phyloP scores from a whole-genome alignment of 2,113 vertebrate species.

The Platysternon megacephalum region DNA sequence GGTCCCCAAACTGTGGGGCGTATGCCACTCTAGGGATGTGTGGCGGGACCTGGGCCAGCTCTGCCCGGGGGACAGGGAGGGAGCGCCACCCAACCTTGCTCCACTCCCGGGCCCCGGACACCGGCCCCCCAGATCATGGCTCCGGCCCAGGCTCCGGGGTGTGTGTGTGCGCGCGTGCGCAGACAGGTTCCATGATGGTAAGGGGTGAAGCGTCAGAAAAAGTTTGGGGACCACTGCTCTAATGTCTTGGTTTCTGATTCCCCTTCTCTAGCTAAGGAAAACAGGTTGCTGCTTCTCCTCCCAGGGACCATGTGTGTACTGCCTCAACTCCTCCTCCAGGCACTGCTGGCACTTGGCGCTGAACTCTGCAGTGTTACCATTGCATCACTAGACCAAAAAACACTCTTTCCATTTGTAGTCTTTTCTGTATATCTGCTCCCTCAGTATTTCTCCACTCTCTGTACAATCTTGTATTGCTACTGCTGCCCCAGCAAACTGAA shows the following conservation, averaged over 20 bases:
- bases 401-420: not conserved
- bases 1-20: too few relatives aligned
- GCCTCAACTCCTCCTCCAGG: fast-evolving
- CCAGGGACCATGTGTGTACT: not conserved
- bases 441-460: not conserved
- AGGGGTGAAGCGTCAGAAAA: too few relatives aligned
- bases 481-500: not conserved
- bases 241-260: not conserved
- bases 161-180: too few relatives aligned
- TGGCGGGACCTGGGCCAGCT: too few relatives aligned
- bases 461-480: not conserved
- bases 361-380: not conserved
- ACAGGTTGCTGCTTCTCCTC: not conserved
- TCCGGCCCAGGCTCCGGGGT: too few relatives aligned
- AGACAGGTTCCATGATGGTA: too few relatives aligned
- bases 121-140: too few relatives aligned
- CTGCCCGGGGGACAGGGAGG: too few relatives aligned
- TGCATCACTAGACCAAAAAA: not conserved
- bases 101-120: too few relatives aligned
- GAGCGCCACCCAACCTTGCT: too few relatives aligned
- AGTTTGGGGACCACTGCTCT: too few relatives aligned
- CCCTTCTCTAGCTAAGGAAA: not conserved
- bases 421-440: not conserved
- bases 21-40: too few relatives aligned
- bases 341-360: not conserved